Base-by-base conservation (phyloP, 1,140 invertebrate genomes). In the Lepeophtheirus salmonis region DNA sequence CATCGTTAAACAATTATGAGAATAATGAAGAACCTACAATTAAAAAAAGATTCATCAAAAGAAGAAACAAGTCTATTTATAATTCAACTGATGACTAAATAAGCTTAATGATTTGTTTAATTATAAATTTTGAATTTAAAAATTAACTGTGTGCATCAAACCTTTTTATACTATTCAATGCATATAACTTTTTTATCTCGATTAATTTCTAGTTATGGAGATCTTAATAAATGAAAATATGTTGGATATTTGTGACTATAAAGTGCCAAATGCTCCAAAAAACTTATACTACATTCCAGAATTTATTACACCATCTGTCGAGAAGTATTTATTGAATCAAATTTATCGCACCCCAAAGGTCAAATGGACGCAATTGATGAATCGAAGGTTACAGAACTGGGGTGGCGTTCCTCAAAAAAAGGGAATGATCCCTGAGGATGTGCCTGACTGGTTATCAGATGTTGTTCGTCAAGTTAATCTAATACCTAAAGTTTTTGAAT, bases 311-410 rank as follows among this genome's bases (percentile, higher is more conserved):
- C 71, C 76, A 65, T 76, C 79, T 62, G 89, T 97, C 71, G 92
- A 97, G 71, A 69, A 74, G 48, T 68, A 74, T 22, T 78, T 97
- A 61, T 56, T 78, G 17, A 64, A 71, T 23, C 66, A 72, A 57
- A 80, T 97, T 13, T 82, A 90, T 68, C 72, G 73, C 52, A 80
- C 79, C 20, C 91, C 94, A 4, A 85, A 89, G 70, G 89, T 92
- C 26, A 95, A 95, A 72, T 98, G 94, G 94, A 92, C 87, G 2
- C 84, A 88, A 68, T 74, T 98, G 23, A 81, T 81, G 18, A 84
- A 95, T 70, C 76, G 94, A 63, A 77, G 90, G 65, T 73, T 97
- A 12, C 89, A 97, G 72, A 95, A 97, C 71, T 97, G 92, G 83
- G 94, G 94, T 67, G 91, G 92, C 0, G 74, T 91, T 49, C 90